A percentile compares a stretch with the other conserved stretches of the same genome.
phyloP scores from a whole-genome alignment of 37 sponge, comb jelly and placozoan genomes.

The Hormiphora californensis region DNA sequence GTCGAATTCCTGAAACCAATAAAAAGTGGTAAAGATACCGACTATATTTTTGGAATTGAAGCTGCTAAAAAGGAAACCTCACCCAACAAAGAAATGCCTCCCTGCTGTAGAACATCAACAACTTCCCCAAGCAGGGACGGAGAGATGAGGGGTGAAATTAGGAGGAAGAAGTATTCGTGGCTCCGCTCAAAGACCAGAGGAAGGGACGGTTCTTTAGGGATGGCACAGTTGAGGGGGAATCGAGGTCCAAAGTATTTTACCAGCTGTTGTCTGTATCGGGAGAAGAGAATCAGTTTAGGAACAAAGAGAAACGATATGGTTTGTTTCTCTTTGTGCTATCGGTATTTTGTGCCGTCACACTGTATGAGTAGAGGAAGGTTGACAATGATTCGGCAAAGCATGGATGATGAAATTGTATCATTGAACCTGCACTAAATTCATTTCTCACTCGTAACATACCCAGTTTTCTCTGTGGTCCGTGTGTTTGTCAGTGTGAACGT shows the following conservation, averaged over 20 bases:
- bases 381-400: too few species aligned
- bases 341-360: not conserved
- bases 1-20: not conserved
- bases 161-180: constrained; percentile 50
- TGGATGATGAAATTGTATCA: too few species aligned
- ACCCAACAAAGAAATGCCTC: constrained; percentile 17
- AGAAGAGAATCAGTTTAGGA: too few species aligned
- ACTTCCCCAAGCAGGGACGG: constrained; percentile 40
- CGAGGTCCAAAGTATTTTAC: constrained; percentile 8
- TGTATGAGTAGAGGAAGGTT: too few species aligned
- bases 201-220: not conserved
- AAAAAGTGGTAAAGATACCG: not conserved
- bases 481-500: constrained; percentile 5
- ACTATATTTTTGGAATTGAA: too few species aligned
- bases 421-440: not conserved
- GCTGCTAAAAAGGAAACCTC: too few species aligned
- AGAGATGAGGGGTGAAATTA: constrained; percentile 47
- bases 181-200: constrained; percentile 11
- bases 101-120: not conserved
- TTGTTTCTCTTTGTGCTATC: not conserved
- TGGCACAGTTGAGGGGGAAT: not conserved
- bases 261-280: constrained; percentile 14
- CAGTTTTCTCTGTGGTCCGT: not conserved
- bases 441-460: not conserved
- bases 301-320: not conserved